Base-by-base conservation (phyloP, 2,888 invertebrate genomes). In the Ptychoptera albimana region DNA sequence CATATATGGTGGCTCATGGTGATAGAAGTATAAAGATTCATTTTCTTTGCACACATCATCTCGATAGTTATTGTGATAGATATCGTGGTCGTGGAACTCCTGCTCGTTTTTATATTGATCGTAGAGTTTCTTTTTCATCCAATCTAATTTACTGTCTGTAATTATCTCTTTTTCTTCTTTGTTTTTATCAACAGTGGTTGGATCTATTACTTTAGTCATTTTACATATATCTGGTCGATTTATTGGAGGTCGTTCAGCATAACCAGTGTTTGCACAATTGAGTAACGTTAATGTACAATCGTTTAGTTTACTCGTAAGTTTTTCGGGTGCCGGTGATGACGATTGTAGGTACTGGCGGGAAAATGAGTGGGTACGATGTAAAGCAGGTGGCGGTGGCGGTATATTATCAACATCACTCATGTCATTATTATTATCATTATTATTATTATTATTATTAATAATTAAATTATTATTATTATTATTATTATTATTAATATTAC, bases 381-480 rank as follows among this genome's bases (percentile, higher is more conserved):
- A 60, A 44, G 64, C 63, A 11, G 65, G 63, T 45, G 63, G 63
- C 48, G 64, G 60, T 39, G 64, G 63, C 49, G 64, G 65, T 54
- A 64, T 61, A 35, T 50, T 50, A 47, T 63, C 65, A 48, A 59
- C 59, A 55, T 63, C 63, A 50, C 58, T 59, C 16, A 35, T 23
- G 16, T 42, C 34, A 29, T 42, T 13, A 34, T 42, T 16, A 8
- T 12, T 23, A 29, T 11, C 15, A 10, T 32, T 32, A 41, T 15
- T 32, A 39, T 39, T 12, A 15, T 10, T 34, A 40, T 14, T 32
- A 30, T n/a, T n/a, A n/a, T n/a, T n/a, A n/a, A n/a, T n/a, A n/a
- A n/a, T n/a, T n/a, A n/a, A n/a, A 47, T 42, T 16, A 29, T 42
- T 13, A 34, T 42, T 16, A 8, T 12, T 23, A 29, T 11, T 32